Evolutionary conservation across 2,888 invertebrate species (phyloP).

Genomic region (Pristionchus fissidentatus): DNA sequence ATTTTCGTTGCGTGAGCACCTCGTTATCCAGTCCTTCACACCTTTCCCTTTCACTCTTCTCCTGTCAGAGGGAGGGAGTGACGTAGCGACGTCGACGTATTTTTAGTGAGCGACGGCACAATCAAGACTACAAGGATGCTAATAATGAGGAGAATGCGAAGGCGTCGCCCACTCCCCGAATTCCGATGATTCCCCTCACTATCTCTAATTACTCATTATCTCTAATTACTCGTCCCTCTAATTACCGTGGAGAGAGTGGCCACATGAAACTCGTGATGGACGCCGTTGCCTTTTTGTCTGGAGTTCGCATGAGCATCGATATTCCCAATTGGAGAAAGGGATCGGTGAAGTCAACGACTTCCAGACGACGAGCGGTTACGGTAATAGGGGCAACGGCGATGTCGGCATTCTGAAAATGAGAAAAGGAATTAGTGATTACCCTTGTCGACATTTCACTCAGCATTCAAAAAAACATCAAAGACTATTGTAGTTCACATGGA

Average conservation of each 20-base stretch:
- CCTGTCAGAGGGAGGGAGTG: no score
- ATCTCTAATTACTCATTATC: no score
- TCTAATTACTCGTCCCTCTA: no score
- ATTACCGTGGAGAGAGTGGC: conserved; percentile 84
- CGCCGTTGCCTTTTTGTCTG: conserved; percentile 85
- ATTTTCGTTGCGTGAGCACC: conserved; percentile 33
- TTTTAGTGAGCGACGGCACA: neutral
- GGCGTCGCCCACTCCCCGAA: neutral
- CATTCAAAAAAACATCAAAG: no score
- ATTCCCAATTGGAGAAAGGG: conserved; percentile 78
- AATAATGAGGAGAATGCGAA: conserved; percentile 26
- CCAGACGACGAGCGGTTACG: conserved; percentile 93
- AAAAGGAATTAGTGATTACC: no score
- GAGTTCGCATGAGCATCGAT: conserved; percentile 85
- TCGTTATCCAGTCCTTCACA: conserved; percentile 11
- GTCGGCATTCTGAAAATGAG: conserved; percentile 85
- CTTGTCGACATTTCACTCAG: no score
- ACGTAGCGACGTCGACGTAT: conserved; percentile 15
- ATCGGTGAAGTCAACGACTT: conserved; percentile 79
- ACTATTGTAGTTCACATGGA: no score
- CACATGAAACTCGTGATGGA: conserved; percentile 94
- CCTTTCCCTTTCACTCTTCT: conserved; percentile 5
- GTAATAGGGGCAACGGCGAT: conserved; percentile 96
- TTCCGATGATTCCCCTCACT: conserved; percentile 16
- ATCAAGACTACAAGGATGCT: conserved; percentile 22